Percentiles rank a stretch among this genome's conserved stretches.
Evolutionary conservation across 2,797 vertebrate genomes (phyloP).

Genomic region (Pangasius sanitwongsei): DNA sequence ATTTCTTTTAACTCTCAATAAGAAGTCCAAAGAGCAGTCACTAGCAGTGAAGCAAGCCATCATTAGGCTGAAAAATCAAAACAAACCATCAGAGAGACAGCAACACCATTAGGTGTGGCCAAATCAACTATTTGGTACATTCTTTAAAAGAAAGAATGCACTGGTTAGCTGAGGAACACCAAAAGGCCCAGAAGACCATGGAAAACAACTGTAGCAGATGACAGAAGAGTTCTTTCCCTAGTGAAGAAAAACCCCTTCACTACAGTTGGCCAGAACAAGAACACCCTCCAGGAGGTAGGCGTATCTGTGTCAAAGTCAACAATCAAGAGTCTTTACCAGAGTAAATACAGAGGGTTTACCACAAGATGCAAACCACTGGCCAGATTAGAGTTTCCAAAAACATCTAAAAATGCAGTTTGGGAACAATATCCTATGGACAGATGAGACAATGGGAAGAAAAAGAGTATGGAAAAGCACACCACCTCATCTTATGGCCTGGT

Average conservation of each 20-base stretch:
- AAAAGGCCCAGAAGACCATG: background rate
- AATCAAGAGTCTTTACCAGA: background rate
- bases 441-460: background rate
- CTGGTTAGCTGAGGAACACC: background rate
- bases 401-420: no score
- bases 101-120: slow-evolving; percentile 27
- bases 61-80: slow-evolving; percentile 19
- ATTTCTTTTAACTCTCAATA: no score
- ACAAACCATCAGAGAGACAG: no score
- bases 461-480: background rate
- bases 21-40: no score
- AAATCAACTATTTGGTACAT: slow-evolving; percentile 48
- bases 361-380: no score
- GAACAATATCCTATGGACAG: background rate
- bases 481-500: background rate
- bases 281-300: no score
- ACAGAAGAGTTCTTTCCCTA: background rate
- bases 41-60: slow-evolving; percentile 29
- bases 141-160: slow-evolving; percentile 34
- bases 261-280: no score
- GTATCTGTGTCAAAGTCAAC: background rate
- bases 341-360: background rate
- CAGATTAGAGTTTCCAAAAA: no score
- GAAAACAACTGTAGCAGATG: background rate
- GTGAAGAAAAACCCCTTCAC: no score